Evolutionary conservation across 2,888 invertebrate genomes (phyloP).

Genomic region (Andrena haemorrhoa): DNA sequence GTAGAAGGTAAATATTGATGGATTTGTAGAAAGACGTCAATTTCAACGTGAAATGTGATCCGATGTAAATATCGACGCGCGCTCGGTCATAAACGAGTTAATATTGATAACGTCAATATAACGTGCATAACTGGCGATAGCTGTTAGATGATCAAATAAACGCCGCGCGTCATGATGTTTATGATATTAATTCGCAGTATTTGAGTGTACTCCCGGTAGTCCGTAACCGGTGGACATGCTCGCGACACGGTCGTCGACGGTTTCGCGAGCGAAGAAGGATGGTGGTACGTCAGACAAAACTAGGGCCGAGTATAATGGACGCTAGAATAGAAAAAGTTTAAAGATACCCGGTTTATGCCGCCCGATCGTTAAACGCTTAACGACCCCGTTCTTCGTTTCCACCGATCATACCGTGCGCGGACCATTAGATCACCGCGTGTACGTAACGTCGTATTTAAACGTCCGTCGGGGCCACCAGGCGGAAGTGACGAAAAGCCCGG

Average conservation of each 20-base stretch:
- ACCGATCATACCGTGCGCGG: constrained; percentile 5
- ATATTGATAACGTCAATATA: constrained; percentile 9
- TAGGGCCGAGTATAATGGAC: neutral
- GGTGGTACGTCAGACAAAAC: neutral
- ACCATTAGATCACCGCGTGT: constrained; percentile 28
- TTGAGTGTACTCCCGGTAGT: no score
- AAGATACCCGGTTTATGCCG: constrained; percentile 42
- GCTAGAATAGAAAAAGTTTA: constrained; percentile 22
- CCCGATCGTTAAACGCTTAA: constrained; percentile 58
- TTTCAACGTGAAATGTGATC: constrained; percentile 1
- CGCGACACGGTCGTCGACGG: neutral
- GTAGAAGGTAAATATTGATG: constrained; percentile 1
- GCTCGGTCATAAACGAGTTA: neutral
- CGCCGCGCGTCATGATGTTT: neutral
- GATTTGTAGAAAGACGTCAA: neutral
- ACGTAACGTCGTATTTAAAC: constrained; percentile 24
- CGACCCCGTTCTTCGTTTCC: constrained; percentile 46
- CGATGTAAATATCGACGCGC: neutral
- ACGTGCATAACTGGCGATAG: constrained; percentile 9
- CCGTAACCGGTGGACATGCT: neutral
- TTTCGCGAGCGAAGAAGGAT: neutral
- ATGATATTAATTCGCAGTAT: neutral
- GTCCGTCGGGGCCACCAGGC: neutral
- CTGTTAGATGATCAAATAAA: constrained; percentile 20
- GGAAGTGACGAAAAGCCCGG: constrained; percentile 37